Base-by-base conservation (phyloP, 2,888 invertebrate genomes). In the Amphipoea lucens region DNA sequence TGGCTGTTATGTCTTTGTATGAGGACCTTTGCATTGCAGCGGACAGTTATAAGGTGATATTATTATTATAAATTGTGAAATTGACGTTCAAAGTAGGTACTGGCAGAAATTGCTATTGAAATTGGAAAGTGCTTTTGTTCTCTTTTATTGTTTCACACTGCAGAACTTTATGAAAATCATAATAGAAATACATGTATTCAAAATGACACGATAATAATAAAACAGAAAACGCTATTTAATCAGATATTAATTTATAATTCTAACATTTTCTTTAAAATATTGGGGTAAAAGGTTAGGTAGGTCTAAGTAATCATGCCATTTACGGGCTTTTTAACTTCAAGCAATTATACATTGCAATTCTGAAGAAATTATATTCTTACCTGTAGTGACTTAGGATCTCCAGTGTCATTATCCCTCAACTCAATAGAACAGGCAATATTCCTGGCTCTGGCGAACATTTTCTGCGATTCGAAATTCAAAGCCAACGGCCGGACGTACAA, bases 341-440 rank as follows among this genome's bases (percentile, higher is more conserved):
- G 17, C 4, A 57, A 36, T 76, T n/a, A 1, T 17, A 23, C 1
- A 48, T 1, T 0, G 0, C 1, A 17, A 0, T n/a, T 60, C 12
- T 40, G 9, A n/a, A 42, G 4, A 5, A 17, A 14, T 6, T 4
- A 40, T 11, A 11, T 57, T 76, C 95, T 94, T 95, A 99, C 99
- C 97, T 98, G 98, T 77, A 99, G 96, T 3, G 98, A 92, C 74
- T 94, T 95, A 81, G 94, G 94, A 60, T 96, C 96, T 0, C 96
- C 97, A 11, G 97, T 97, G 95, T 99, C 99, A 66, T 97, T 97
- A 89, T 99, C 99, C 84, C 98, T 97, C 81, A 99, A 95, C 94
- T 99, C 99, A 23, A 99, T 97, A 54, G 98, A 97, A 91, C 99
- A 99, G 0, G 99, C 98, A 82, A 99, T 99, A 94, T 99, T 99